These are phyloP conservation scores for Chouioia cunea DNA, from an alignment of 2,888 invertebrate genomes.

Conservation along the genomic window DNA sequence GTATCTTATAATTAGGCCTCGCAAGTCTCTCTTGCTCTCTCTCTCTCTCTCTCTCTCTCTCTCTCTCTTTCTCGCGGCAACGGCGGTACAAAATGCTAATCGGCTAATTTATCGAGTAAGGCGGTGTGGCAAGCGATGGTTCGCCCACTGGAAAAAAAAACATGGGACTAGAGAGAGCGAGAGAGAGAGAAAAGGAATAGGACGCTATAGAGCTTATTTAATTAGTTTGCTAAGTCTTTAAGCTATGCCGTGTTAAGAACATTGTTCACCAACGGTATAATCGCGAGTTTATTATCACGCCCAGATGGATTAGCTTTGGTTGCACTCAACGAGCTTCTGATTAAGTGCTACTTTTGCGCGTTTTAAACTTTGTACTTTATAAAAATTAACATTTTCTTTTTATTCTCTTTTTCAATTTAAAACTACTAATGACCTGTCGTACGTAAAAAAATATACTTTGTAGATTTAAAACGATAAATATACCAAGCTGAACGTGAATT, in stretches of 20 bases:
- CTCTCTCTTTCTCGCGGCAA: too few species aligned
- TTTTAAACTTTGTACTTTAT: too few species aligned
- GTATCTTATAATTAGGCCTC: constrained; percentile 36
- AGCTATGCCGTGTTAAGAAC: constrained; percentile 13
- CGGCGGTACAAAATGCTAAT: constrained; percentile 38
- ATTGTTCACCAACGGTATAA: constrained; percentile 8
- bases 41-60: too few species aligned
- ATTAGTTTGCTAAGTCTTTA: not conserved
- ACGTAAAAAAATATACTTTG: too few species aligned
- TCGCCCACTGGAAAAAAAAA: too few species aligned
- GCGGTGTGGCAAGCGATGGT: not conserved
- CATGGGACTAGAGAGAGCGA: not conserved
- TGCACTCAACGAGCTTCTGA: too few species aligned
- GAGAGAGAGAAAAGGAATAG: not conserved
- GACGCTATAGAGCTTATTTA: not conserved
- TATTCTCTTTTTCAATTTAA: too few species aligned
- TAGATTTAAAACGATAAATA: too few species aligned
- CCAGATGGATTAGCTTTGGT: not conserved
- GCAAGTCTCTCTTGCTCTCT: not conserved
- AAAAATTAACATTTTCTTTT: too few species aligned
- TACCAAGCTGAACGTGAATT: too few species aligned
- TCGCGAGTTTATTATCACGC: not conserved
- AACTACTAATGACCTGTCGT: too few species aligned
- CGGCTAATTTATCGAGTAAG: constrained; percentile 33
- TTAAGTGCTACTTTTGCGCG: too few species aligned